phyloP scores from a whole-genome alignment of 1,140 invertebrate genomes.

The Bombus affinis region DNA sequence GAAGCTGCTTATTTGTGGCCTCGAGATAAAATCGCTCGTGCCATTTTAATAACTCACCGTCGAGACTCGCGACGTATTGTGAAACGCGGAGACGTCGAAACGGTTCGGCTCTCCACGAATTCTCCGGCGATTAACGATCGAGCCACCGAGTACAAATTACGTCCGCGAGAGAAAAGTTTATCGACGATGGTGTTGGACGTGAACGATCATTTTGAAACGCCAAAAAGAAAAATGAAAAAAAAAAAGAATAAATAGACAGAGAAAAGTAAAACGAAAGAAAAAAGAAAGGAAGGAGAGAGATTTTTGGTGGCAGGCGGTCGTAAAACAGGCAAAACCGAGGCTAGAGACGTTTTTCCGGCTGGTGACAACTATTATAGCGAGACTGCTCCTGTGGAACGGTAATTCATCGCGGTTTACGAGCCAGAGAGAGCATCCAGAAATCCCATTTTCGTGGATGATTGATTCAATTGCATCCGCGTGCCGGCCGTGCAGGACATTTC shows the following conservation, averaged over 20 bases:
- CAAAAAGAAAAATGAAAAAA: neutral
- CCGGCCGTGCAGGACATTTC: slow-evolving; percentile 55
- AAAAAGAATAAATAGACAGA: neutral
- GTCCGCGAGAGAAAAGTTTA: neutral
- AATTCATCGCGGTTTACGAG: slow-evolving; percentile 61
- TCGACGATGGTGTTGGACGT: neutral
- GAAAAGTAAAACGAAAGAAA: neutral
- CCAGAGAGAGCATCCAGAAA: slow-evolving; percentile 50
- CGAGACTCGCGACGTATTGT: slow-evolving; percentile 19
- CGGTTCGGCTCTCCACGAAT: neutral
- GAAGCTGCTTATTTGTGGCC: slow-evolving; percentile 50
- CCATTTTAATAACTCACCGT: slow-evolving; percentile 48
- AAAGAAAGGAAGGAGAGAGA: neutral
- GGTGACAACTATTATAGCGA: slow-evolving; percentile 55
- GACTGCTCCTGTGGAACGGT: slow-evolving; percentile 16
- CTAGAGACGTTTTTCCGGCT: slow-evolving; percentile 41
- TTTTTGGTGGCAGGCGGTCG: neutral
- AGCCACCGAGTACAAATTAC: slow-evolving; percentile 24
- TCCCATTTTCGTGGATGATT: slow-evolving; percentile 66
- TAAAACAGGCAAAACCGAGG: slow-evolving; percentile 2
- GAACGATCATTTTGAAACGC: neutral
- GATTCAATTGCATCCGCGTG: slow-evolving; percentile 70
- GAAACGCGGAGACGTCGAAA: slow-evolving; percentile 16
- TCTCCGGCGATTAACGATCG: slow-evolving; percentile 31
- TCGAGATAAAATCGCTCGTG: slow-evolving; percentile 50